These are phyloP conservation scores for Tricholaema leucomelas DNA, from an alignment of 2,113 vertebrate genomes.

Conservation along the genomic window DNA sequence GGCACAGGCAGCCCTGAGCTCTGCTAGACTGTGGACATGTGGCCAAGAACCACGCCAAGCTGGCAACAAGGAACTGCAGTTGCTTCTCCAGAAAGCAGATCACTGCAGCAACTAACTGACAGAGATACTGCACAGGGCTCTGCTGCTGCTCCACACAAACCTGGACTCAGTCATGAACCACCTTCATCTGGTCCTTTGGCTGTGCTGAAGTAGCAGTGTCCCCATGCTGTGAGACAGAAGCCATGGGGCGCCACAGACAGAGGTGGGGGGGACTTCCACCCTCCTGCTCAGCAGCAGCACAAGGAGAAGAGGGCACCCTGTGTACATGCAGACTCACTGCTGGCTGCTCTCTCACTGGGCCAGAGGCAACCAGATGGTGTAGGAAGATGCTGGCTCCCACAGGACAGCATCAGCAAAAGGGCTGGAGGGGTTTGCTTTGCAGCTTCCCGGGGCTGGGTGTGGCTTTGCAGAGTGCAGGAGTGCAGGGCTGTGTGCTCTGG, in stretches of 20 bases:
- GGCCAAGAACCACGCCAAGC: background rate
- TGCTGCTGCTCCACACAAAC: background rate
- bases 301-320: background rate
- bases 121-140: accelerated
- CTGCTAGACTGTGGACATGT: accelerated
- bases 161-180: background rate
- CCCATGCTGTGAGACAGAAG: background rate
- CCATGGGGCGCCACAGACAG: accelerated
- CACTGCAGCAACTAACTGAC: background rate
- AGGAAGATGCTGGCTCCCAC: background rate
- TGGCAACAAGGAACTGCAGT: background rate
- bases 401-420: background rate
- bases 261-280: background rate
- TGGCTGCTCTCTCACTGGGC: background rate
- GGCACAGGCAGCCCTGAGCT: accelerated
- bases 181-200: accelerated
- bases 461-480: background rate
- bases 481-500: background rate
- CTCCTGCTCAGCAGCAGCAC: background rate
- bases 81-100: background rate
- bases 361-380: accelerated
- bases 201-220: background rate
- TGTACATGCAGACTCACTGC: background rate
- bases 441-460: background rate
- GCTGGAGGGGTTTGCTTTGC: background rate